Evolutionary conservation across 2,113 vertebrate genomes (phyloP), one percentile per base, ranked within the genome.

Genomic region (Pluvialis apricaria): DNA sequence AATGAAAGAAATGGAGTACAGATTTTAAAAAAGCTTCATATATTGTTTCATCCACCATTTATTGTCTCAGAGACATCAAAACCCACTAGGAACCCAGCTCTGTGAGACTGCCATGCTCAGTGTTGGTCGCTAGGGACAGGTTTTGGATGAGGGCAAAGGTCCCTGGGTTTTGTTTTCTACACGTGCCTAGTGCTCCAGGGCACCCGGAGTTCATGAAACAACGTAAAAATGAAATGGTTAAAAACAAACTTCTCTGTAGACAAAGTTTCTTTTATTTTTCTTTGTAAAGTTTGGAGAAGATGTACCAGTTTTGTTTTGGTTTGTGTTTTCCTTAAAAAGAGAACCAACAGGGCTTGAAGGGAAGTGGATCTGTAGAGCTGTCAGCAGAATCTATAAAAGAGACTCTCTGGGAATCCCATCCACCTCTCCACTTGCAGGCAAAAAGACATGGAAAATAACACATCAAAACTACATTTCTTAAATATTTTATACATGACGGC

Each of bases 401-500:
- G 70, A 83, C 89, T 95, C 92, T 87, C 88, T 93, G 89, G 94
- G 90, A 97, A 97, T 96, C 87, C 87, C 82, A 93, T 93, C 82
- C 80, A 95, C 58, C 73, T 78, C 85, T 91, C 54, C 83, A 76
- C 89, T 97, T 78, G 69, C 91, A 96, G 87, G 85, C 87, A 83
- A 69, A 91, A 71, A 95, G 58, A 80, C 2, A 13, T 66, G 73
- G 92, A 97, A 97, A 97, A 94, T 96, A 97, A 94, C 92, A 97
- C 94, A 96, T 94, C 94, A 97, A 94, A 97, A 91, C 92, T 77
- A 11, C 7, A 68, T 88, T 89, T 90, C 85, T 88, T 97, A 91
- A 97, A 96, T 97, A 95, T 97, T 97, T 97, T 88, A 97, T 96
- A 73, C 49, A 21, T 88, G 94, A 95, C n/a, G 28, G 94, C 92